These are phyloP conservation scores for Dicaeum eximium DNA, from an alignment of 2,113 vertebrate genomes.

Conservation along the genomic window DNA sequence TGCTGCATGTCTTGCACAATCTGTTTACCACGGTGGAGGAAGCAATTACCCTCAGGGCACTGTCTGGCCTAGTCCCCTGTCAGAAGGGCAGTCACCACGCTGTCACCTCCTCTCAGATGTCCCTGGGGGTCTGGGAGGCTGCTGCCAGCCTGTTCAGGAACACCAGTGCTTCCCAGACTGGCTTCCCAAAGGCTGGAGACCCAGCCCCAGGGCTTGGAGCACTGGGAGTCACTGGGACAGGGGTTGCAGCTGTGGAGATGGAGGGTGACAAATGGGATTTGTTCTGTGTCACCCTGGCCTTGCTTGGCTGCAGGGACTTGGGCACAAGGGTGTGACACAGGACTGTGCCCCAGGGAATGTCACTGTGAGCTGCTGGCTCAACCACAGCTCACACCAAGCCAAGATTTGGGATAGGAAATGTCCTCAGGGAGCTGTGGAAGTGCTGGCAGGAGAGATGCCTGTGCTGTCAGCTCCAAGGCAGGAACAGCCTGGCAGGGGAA, in stretches of 20 bases:
- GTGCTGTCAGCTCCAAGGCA: fast-evolving
- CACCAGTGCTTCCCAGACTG: not conserved
- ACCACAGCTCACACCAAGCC: not conserved
- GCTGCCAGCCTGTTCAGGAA: not conserved
- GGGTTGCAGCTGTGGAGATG: not conserved
- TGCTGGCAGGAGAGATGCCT: not conserved
- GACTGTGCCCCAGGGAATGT: fast-evolving
- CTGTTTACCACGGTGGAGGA: not conserved
- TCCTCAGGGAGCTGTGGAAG: not conserved
- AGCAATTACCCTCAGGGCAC: not conserved
- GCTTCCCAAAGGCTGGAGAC: not conserved
- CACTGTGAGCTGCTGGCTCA: not conserved
- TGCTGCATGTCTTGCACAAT: not conserved
- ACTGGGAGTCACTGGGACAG: not conserved
- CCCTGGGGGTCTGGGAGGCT: not conserved
- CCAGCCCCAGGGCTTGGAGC: not conserved
- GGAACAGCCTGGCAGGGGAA: not conserved
- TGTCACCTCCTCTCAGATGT: not conserved
- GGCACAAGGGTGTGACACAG: not conserved
- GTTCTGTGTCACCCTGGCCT: fast-evolving
- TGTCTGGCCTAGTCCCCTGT: not conserved
- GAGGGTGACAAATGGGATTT: not conserved
- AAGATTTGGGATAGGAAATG: not conserved
- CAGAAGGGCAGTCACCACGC: not conserved
- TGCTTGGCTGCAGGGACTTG: not conserved